Evolutionary conservation across 2,888 invertebrate genomes (phyloP).

Genomic region (Nipponacmea schrenckii): DNA sequence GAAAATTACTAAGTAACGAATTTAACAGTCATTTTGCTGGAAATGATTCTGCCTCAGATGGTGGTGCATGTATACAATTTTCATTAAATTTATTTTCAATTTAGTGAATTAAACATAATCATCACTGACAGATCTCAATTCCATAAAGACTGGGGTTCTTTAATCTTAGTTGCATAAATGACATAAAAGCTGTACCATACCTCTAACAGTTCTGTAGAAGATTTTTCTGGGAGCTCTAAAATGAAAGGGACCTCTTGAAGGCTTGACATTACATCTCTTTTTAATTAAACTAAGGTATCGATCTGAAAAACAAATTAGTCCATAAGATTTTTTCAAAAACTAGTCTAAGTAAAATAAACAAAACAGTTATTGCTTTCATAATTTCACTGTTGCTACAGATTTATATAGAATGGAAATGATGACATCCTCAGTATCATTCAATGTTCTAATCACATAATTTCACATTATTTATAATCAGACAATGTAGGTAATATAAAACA

Average conservation of each 20-base stretch:
- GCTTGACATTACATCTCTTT: conserved; percentile 98
- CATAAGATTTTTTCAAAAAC: neutral
- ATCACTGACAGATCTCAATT: conserved; percentile 27
- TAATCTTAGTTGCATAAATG: no score
- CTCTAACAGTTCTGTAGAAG: conserved; percentile 96
- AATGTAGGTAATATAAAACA: conserved; percentile 52
- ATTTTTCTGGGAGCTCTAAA: conserved; percentile 97
- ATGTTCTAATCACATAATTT: no score
- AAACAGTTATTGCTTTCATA: no score
- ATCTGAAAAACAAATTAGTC: conserved; percentile 69
- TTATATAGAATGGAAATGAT: neutral
- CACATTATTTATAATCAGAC: conserved; percentile 35
- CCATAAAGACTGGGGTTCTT: neutral
- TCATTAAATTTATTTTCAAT: conserved; percentile 23
- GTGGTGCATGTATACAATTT: conserved; percentile 41
- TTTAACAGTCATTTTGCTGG: no score
- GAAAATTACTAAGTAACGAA: no score
- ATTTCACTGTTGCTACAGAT: no score
- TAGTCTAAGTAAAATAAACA: no score
- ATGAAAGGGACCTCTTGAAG: conserved; percentile 97
- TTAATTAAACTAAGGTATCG: conserved; percentile 97
- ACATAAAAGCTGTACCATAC: conserved; percentile 72
- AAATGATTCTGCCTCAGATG: conserved; percentile 34
- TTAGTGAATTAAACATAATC: conserved; percentile 26
- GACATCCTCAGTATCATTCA: no score